Evolutionary conservation across 1,140 invertebrate species (phyloP).

Genomic region (Sinella curviseta): DNA sequence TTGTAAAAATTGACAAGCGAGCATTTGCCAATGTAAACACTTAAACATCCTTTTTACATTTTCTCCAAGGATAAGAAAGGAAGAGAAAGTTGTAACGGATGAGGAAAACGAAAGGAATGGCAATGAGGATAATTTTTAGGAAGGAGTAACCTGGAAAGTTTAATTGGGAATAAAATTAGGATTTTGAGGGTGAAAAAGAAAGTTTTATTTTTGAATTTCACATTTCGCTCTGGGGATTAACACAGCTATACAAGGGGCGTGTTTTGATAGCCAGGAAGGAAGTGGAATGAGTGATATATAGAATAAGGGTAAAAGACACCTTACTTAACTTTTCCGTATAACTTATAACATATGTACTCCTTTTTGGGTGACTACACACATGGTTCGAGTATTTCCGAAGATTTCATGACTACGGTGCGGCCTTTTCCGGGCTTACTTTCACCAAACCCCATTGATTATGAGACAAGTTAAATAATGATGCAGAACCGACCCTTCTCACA

Average conservation of each 20-base stretch:
- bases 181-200: conserved; percentile 22
- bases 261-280: conserved; percentile 24
- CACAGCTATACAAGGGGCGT: neutral
- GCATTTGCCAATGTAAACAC: no score
- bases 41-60: no score
- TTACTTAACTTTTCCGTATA: neutral
- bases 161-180: conserved; percentile 23
- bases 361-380: neutral
- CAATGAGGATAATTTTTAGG: neutral
- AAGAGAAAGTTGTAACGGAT: neutral
- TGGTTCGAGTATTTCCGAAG: conserved; percentile 20
- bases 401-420: neutral
- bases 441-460: conserved; percentile 16
- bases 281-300: conserved; percentile 3
- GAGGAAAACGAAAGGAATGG: no score
- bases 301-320: conserved; percentile 2
- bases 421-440: conserved; percentile 13
- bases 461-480: neutral
- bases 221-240: conserved; percentile 25
- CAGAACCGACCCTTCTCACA: neutral
- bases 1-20: no score
- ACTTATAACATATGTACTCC: neutral
- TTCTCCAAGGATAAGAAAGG: no score
- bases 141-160: neutral
- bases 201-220: neutral